These are phyloP conservation scores for Drosophila cracens DNA, from an alignment of 2,888 invertebrate genomes.

Conservation along the genomic window DNA sequence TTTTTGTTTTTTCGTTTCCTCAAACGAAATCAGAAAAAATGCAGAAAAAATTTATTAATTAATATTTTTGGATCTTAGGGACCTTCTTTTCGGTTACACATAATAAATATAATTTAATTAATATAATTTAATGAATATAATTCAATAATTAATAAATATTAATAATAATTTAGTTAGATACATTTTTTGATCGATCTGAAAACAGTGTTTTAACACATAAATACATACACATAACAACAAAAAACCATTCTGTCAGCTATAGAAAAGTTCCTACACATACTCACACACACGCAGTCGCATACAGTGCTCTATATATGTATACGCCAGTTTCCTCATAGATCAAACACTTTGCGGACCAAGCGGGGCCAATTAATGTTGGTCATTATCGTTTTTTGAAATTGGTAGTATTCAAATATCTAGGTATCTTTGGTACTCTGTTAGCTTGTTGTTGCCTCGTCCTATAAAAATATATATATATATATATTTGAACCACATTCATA, in stretches of 20 bases:
- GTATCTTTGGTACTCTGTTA: constrained; percentile 13
- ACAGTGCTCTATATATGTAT: constrained; percentile 23
- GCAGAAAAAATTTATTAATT: background rate
- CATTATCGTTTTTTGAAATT: constrained; percentile 44
- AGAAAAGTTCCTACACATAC: constrained; percentile 2
- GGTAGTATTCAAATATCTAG: constrained; percentile 10
- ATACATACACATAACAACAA: background rate
- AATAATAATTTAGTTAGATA: background rate
- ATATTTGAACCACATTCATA: constrained; percentile 36
- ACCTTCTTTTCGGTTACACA: background rate
- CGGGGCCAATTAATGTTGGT: constrained; percentile 32
- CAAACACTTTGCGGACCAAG: constrained; percentile 59
- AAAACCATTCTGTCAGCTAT: background rate
- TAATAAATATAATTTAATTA: background rate
- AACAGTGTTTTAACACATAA: constrained; percentile 2
- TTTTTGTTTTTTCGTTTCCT: background rate
- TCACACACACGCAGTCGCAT: constrained; percentile 8
- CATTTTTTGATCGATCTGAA: background rate
- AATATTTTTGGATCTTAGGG: background rate
- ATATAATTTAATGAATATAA: background rate
- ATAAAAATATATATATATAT: constrained; percentile 14
- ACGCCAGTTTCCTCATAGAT: constrained; percentile 25
- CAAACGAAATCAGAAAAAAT: background rate
- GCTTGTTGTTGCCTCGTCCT: constrained; percentile 34
- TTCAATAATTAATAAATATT: background rate